Evolutionary conservation across 1,140 invertebrate genomes (phyloP).

Genomic region (Arctopsyche grandis): DNA sequence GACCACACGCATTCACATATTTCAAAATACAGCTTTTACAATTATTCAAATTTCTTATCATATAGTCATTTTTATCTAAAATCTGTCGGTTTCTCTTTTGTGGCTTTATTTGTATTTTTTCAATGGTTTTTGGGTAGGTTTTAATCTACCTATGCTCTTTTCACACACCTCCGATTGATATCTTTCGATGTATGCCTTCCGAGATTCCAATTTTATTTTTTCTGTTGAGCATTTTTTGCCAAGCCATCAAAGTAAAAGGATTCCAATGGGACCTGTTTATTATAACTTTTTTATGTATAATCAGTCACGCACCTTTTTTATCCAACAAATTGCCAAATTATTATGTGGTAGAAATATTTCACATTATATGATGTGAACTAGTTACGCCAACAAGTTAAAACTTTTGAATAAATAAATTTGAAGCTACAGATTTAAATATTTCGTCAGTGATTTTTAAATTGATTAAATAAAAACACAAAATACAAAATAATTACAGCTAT

Average conservation of each 20-base stretch:
- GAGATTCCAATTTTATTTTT: neutral
- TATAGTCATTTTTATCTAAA: neutral
- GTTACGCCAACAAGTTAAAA: too few relatives aligned
- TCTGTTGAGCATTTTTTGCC: slow-evolving; percentile 14
- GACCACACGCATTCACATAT: slow-evolving; percentile 45
- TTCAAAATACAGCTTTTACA: slow-evolving; percentile 27
- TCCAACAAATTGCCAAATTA: slow-evolving; percentile 23
- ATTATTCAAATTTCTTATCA: slow-evolving; percentile 47
- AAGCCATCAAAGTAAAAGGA: slow-evolving; percentile 23
- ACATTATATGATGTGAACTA: neutral
- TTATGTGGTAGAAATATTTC: neutral
- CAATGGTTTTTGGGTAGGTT: neutral
- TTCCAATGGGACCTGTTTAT: slow-evolving; percentile 19
- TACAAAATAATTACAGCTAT: too few relatives aligned
- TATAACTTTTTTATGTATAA: slow-evolving; percentile 25
- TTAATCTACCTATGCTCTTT: too few relatives aligned
- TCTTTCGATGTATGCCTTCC: slow-evolving; percentile 25
- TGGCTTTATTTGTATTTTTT: neutral
- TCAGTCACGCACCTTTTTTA: slow-evolving; percentile 39
- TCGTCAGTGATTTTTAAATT: too few relatives aligned
- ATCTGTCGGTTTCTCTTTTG: slow-evolving; percentile 6
- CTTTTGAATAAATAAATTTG: too few relatives aligned
- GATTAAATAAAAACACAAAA: too few relatives aligned
- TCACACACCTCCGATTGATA: slow-evolving; percentile 29
- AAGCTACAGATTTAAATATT: too few relatives aligned